Percentiles rank a stretch among this genome's conserved stretches.
Conservation (phyloP, 1,140 invertebrate genomes). For the Monochamus saltuarius region DNA sequence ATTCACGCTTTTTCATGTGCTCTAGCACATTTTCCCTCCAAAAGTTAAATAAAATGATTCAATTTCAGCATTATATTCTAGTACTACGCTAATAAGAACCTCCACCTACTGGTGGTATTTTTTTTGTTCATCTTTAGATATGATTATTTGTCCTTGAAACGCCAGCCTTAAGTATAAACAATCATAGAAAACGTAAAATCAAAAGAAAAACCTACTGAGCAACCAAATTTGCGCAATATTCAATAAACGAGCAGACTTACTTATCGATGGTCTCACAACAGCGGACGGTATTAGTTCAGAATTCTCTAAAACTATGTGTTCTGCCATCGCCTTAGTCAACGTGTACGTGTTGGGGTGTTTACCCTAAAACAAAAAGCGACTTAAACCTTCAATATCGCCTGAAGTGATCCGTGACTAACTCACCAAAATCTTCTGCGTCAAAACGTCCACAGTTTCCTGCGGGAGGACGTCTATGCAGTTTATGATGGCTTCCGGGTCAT, state of each 20-base stretch:
- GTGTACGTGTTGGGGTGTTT: conserved; percentile 88
- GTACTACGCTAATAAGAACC: too few species aligned
- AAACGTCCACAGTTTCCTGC: conserved; percentile 58
- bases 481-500: conserved; percentile 64
- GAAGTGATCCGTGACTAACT: conserved; percentile 32
- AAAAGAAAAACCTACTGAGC: too few species aligned
- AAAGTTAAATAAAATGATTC: too few species aligned
- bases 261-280: conserved; percentile 91
- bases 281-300: conserved; percentile 71
- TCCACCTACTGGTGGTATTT: too few species aligned
- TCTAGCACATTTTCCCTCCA: too few species aligned
- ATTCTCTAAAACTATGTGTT: conserved; percentile 69
- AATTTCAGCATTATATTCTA: too few species aligned
- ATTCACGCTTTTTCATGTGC: too few species aligned
- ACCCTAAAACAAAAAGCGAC: conserved; percentile 51
- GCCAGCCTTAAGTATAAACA: too few species aligned
- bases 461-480: conserved; percentile 62
- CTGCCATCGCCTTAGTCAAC: conserved; percentile 82
- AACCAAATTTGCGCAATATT: too few species aligned
- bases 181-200: too few species aligned
- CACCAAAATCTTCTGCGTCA: conserved; percentile 59
- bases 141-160: too few species aligned
- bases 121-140: too few species aligned
- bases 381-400: background rate
- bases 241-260: conserved; percentile 50